Conservation (phyloP, 2,888 invertebrate genomes). For the Cephus pulcher region DNA sequence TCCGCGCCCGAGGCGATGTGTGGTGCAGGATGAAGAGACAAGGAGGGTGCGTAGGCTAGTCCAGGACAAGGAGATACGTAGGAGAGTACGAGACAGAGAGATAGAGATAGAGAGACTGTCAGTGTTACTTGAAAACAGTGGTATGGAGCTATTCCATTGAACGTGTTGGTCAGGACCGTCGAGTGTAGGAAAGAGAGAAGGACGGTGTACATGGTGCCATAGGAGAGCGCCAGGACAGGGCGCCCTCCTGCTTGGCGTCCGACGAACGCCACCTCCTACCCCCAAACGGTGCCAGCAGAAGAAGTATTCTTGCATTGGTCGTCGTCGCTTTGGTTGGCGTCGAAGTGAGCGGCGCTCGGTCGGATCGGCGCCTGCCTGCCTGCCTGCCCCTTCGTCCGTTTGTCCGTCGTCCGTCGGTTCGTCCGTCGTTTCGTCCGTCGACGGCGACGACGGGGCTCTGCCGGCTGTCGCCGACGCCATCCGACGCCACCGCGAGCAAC, state of each 20-base stretch:
- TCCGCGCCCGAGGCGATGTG: constrained; percentile 16
- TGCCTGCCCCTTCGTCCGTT: constrained; percentile 42
- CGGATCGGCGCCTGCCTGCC: constrained; percentile 49
- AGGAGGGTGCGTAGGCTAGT: constrained; percentile 4
- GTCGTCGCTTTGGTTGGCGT: constrained; percentile 42
- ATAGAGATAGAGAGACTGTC: not conserved
- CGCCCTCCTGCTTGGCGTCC: constrained; percentile 44
- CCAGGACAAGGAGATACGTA: not conserved
- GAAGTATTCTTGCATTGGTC: constrained; percentile 47
- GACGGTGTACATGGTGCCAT: constrained; percentile 4
- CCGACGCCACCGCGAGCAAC: constrained; percentile 16
- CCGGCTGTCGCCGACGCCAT: constrained; percentile 45
- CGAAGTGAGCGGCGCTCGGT: constrained; percentile 49
- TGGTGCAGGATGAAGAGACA: constrained; percentile 2
- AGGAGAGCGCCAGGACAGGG: constrained; percentile 30
- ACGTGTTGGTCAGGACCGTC: constrained; percentile 24
- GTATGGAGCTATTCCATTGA: not conserved
- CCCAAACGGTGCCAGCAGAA: constrained; percentile 44
- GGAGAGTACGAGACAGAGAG: not conserved
- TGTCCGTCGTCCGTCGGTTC: constrained; percentile 46
- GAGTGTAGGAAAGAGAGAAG: constrained; percentile 25
- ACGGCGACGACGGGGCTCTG: constrained; percentile 53
- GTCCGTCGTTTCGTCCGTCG: constrained; percentile 29
- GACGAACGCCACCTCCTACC: constrained; percentile 22
- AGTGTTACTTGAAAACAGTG: not conserved